Conservation (phyloP, 2,797 vertebrate genomes). For the Sylvilagus floridanus region DNA sequence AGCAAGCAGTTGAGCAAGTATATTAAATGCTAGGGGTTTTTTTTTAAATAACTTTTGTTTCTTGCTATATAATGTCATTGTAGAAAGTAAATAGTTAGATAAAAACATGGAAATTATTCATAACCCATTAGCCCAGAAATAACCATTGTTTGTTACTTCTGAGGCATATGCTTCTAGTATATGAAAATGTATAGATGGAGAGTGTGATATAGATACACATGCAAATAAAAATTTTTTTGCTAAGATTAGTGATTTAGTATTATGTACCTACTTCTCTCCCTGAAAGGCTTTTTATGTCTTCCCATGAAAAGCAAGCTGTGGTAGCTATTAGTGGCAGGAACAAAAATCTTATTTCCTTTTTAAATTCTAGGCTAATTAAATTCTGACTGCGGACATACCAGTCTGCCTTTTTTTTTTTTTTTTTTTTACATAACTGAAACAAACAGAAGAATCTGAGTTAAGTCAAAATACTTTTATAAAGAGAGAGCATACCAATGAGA, state of each 20-base stretch:
- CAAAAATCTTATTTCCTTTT: constrained; percentile 52
- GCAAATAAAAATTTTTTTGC: not conserved
- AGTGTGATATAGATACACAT: not conserved
- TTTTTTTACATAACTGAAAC: not conserved
- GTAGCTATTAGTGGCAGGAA: constrained; percentile 17
- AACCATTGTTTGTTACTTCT: constrained; percentile 42
- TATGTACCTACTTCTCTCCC: constrained; percentile 35
- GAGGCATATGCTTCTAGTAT: not conserved
- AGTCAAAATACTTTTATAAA: constrained; percentile 48
- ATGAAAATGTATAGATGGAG: not conserved
- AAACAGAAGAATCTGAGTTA: constrained; percentile 1
- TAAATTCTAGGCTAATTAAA: constrained; percentile 51
- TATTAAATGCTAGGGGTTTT: not conserved
- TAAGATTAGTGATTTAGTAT: constrained; percentile 13
- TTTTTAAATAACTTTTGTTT: not conserved
- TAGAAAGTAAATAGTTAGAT: constrained; percentile 41
- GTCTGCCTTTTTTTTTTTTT: not conserved
- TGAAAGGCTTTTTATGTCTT: not conserved
- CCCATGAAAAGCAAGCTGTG: constrained; percentile 6
- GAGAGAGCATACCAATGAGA: not conserved
- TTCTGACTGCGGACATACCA: not conserved
- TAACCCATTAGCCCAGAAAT: constrained; percentile 14
- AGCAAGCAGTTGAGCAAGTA: constrained; percentile 51
- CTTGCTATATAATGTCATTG: constrained; percentile 19
- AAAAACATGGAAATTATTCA: constrained; percentile 26